phyloP scores from a whole-genome alignment of 1,140 invertebrate genomes.

The Pantala flavescens region DNA sequence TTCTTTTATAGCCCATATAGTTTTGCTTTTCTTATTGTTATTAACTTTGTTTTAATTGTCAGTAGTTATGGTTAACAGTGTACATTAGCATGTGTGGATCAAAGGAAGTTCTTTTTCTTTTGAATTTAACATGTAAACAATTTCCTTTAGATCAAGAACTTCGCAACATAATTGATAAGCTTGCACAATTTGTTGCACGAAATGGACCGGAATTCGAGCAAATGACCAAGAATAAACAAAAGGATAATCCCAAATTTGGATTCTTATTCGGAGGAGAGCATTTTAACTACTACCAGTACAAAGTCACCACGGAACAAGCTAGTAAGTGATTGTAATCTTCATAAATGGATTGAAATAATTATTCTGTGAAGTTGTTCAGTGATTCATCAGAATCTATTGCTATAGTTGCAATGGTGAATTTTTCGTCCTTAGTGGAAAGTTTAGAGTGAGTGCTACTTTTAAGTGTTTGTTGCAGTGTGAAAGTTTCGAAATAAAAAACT shows the following conservation, averaged over 20 bases:
- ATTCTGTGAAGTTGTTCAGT: background rate
- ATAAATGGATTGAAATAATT: too few relatives aligned
- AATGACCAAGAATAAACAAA: slow-evolving; percentile 96
- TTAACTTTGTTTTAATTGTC: too few relatives aligned
- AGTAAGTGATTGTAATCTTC: slow-evolving; percentile 51
- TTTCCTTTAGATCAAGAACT: slow-evolving; percentile 66
- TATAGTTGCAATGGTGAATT: background rate
- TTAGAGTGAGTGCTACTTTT: too few relatives aligned
- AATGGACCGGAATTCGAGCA: slow-evolving; percentile 98
- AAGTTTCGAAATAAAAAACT: too few relatives aligned
- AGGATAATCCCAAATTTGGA: slow-evolving; percentile 92
- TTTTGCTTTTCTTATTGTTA: too few relatives aligned
- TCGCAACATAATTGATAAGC: slow-evolving; percentile 94
- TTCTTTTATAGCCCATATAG: too few relatives aligned
- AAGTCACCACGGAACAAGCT: slow-evolving; percentile 82
- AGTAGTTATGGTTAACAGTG: too few relatives aligned
- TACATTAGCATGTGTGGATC: too few relatives aligned
- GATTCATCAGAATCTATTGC: background rate
- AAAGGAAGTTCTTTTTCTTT: too few relatives aligned
- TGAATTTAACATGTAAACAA: too few relatives aligned
- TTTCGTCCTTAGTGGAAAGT: slow-evolving; percentile 2
- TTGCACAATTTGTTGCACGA: slow-evolving; percentile 94
- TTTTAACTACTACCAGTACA: slow-evolving; percentile 94
- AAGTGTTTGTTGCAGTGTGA: too few relatives aligned
- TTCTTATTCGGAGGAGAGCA: slow-evolving; percentile 94